A percentile compares a stretch with the other conserved stretches of the same genome.
Conservation (phyloP, 1,140 invertebrate species). For the Stenopsyche tienmushanensis region DNA sequence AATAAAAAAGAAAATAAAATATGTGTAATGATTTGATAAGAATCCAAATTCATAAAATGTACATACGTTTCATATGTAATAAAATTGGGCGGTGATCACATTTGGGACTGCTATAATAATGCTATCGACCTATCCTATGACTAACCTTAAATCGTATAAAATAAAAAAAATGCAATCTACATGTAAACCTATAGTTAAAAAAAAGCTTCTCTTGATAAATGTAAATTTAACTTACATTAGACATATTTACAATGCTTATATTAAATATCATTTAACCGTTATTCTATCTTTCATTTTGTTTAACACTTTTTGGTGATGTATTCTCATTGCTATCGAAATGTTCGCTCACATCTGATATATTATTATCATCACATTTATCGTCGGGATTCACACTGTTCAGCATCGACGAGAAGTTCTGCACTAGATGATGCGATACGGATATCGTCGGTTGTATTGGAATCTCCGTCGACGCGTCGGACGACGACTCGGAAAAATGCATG, state of each 20-base stretch:
- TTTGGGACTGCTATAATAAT: too few species aligned
- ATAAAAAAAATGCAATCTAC: conserved; percentile 31
- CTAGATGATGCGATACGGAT: conserved; percentile 29
- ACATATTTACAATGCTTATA: conserved; percentile 21
- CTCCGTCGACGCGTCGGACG: conserved; percentile 29
- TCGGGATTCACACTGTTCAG: conserved; percentile 7
- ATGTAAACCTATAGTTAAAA: conserved; percentile 2
- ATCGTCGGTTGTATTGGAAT: conserved; percentile 38
- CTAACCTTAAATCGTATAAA: conserved; percentile 18
- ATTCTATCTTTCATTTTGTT: conserved; percentile 29
- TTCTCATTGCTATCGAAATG: conserved; percentile 7
- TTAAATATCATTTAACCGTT: not conserved
- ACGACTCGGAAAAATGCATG: conserved; percentile 27
- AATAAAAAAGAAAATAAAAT: too few species aligned
- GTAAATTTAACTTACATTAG: not conserved
- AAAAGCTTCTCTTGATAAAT: not conserved
- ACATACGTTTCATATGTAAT: too few species aligned
- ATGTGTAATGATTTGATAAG: not conserved
- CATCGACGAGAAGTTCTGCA: conserved; percentile 25
- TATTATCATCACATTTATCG: conserved; percentile 12
- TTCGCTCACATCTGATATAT: not conserved
- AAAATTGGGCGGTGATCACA: too few species aligned
- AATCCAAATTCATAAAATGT: too few species aligned
- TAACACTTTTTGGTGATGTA: not conserved
- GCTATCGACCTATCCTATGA: conserved; percentile 15